Percentiles rank a stretch among this genome's conserved stretches.
These are phyloP conservation scores for Eubucco bourcierii DNA, from an alignment of 2,113 vertebrate genomes.

Conservation along the genomic window DNA sequence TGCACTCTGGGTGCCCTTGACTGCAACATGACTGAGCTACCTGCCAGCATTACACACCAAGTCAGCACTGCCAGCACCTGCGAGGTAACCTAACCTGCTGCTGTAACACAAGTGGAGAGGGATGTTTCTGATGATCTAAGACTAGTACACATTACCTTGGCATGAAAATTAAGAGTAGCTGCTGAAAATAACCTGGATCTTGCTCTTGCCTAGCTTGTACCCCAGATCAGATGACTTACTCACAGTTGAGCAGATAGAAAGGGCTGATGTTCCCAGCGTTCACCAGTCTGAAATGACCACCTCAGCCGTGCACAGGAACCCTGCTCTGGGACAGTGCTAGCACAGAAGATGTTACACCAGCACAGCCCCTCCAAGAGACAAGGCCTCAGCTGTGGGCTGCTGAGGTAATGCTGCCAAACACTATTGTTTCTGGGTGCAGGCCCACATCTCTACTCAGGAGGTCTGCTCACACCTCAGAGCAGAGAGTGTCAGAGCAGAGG, in stretches of 20 bases:
- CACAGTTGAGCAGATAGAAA: constrained; percentile 30
- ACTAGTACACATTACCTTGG: constrained; percentile 39
- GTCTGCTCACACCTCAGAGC: neutral
- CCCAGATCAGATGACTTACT: constrained; percentile 51
- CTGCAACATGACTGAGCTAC: neutral
- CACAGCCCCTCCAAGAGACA: neutral
- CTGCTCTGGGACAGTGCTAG: neutral
- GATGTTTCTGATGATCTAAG: neutral
- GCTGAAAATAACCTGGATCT: constrained; percentile 44
- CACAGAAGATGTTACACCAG: constrained; percentile 6
- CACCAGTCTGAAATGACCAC: neutral
- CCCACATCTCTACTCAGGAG: neutral
- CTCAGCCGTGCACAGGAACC: neutral
- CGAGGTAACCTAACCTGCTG: neutral
- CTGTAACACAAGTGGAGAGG: neutral
- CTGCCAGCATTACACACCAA: neutral
- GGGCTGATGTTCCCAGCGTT: neutral
- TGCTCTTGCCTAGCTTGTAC: neutral
- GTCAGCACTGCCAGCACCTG: neutral
- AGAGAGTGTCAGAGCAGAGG: neutral
- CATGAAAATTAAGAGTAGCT: neutral
- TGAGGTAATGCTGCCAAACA: neutral
- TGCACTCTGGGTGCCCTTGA: rapidly evolving
- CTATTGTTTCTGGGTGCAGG: neutral
- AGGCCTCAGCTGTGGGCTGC: neutral